Evolutionary conservation across 1,140 invertebrate genomes (phyloP), one percentile per base, ranked within the genome.

Genomic region (Sycophila sp.): DNA sequence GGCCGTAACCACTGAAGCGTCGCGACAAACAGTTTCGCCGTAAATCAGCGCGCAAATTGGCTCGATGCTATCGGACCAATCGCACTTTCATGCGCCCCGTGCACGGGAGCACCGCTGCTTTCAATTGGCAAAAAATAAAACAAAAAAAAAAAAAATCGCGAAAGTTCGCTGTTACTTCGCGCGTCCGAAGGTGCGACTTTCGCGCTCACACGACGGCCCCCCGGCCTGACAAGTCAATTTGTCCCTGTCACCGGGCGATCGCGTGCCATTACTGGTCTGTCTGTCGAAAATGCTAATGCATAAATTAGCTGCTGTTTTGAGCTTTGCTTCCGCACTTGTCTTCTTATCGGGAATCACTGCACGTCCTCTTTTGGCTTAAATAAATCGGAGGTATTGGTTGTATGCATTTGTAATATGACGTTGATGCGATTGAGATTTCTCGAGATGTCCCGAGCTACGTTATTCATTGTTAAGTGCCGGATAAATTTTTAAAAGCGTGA

Each of bases 181-280:
- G 58, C 13, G 56, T 51, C 13, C 26, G 4, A 11, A 22, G 13
- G 40, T 45, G 24, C 47, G 10, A 1, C n/a, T n/a, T 13, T 55
- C 73, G 26, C 51, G 6, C 28, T 4, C 24, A 32, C 24, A 19
- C 28, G 5, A 4, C 8, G 24, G 30, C 26, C 49, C 3, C 10
- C 4, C 22, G 26, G 10, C 49, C 7, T 13, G 78, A 81, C 75
- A 77, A 77, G 75, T 70, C 77, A 77, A 79, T 81, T 79, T 79
- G 76, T 81, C 72, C 73, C 72, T 77, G 77, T 78, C 73, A 76
- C 74, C 15, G 74, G 65, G 63, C 74, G 74, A 77, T 78, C 75
- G 74, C 34, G 73, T 55, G n/a, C 51, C 15, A 55, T 73, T 72
- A 67, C 71, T 74, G 59, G 38, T 58, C 36, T 66, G 73, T 71